Conservation (phyloP, 2,113 vertebrate genomes). For the Sigmodon hispidus region DNA sequence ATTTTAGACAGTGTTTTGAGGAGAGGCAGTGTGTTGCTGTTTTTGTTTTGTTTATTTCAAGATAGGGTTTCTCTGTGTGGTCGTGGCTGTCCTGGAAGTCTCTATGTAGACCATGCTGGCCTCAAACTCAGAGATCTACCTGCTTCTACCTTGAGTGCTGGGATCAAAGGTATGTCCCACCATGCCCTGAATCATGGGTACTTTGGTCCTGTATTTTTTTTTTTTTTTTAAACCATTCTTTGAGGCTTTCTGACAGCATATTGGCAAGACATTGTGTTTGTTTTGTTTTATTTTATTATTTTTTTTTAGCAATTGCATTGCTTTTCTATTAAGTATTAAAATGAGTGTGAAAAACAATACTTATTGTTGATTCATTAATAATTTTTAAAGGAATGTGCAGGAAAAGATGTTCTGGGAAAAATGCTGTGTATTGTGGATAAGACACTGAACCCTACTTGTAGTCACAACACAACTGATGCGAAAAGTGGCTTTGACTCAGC, state of each 20-base stretch:
- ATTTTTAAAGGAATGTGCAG: constrained; percentile 80
- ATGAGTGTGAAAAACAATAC: constrained; percentile 22
- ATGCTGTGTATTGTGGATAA: constrained; percentile 12
- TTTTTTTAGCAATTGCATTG: neutral
- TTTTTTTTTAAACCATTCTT: neutral
- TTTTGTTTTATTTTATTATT: no score
- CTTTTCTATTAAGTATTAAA: constrained; percentile 45
- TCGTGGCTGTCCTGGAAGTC: neutral
- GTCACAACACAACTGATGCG: constrained; percentile 59
- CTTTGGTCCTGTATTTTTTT: neutral
- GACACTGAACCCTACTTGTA: constrained; percentile 81
- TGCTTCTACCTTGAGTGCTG: neutral
- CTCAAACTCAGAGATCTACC: neutral
- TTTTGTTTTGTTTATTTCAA: neutral
- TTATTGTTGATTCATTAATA: constrained; percentile 34
- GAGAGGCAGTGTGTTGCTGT: neutral
- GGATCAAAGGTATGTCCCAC: neutral
- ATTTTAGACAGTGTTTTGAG: neutral
- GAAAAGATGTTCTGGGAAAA: constrained; percentile 75
- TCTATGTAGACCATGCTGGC: neutral
- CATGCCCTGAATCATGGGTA: neutral
- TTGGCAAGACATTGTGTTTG: neutral
- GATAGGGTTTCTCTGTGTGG: neutral
- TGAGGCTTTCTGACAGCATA: neutral
- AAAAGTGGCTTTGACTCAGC: constrained; percentile 70